A percentile compares a stretch with the other conserved stretches of the same genome.
phyloP scores from a whole-genome alignment of 1,140 invertebrate species.

The Nasonia vitripennis region DNA sequence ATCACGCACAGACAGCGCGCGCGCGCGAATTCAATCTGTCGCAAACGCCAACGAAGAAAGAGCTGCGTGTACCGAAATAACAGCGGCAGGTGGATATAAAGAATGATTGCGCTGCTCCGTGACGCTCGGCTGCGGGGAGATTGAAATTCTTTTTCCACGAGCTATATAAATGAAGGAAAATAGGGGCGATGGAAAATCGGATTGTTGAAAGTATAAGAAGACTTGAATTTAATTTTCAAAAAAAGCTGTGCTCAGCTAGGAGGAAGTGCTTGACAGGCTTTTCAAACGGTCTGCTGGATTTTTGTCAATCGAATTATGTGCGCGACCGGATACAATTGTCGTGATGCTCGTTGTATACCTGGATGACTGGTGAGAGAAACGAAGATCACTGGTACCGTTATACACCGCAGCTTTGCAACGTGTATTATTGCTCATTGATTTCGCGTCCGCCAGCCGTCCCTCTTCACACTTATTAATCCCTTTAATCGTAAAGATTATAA shows the following conservation, averaged over 20 bases:
- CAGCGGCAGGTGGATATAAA: not conserved
- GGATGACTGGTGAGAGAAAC: too few species aligned
- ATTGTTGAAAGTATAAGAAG: not conserved
- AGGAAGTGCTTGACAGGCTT: too few species aligned
- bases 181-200: not conserved
- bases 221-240: not conserved
- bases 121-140: not conserved
- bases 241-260: not conserved
- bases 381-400: too few species aligned
- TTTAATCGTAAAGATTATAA: not conserved
- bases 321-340: too few species aligned
- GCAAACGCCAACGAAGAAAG: not conserved
- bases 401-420: too few species aligned
- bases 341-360: too few species aligned
- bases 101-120: not conserved
- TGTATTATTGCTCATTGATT: not conserved
- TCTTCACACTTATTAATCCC: not conserved
- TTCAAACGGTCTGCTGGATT: too few species aligned
- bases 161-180: not conserved
- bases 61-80: not conserved
- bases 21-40: conserved; percentile 4
- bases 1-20: not conserved
- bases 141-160: not conserved
- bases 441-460: not conserved
- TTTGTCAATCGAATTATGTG: too few species aligned